phyloP scores from a whole-genome alignment of 1,140 invertebrate genomes.

The Drosophila takahashii region DNA sequence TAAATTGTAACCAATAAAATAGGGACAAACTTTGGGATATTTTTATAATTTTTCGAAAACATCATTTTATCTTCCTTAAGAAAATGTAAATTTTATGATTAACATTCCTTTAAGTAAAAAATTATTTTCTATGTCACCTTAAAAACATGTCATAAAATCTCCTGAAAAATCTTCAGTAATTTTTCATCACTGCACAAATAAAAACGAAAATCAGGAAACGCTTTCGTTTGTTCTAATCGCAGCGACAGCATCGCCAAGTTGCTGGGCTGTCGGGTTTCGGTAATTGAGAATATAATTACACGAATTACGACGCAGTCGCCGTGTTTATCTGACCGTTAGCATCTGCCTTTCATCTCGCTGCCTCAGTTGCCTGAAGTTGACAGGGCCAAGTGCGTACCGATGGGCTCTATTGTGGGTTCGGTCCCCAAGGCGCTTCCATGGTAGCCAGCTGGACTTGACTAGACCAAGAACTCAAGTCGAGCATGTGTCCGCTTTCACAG shows the following conservation, averaged over 20 bases:
- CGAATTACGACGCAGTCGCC: slow-evolving; percentile 71
- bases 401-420: slow-evolving; percentile 40
- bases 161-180: background rate
- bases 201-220: slow-evolving; percentile 50
- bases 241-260: slow-evolving; percentile 50
- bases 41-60: too few species aligned
- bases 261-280: slow-evolving; percentile 37
- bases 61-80: too few species aligned
- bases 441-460: slow-evolving; percentile 19
- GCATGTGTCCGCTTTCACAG: slow-evolving; percentile 77
- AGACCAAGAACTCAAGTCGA: slow-evolving; percentile 50
- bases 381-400: slow-evolving; percentile 61
- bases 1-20: too few species aligned
- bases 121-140: too few species aligned
- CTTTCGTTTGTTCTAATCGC: slow-evolving; percentile 58
- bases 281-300: slow-evolving; percentile 84
- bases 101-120: too few species aligned
- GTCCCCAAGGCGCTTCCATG: slow-evolving; percentile 29
- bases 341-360: slow-evolving; percentile 68
- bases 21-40: too few species aligned
- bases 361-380: slow-evolving; percentile 54
- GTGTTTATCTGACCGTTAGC: slow-evolving; percentile 64
- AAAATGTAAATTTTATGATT: too few species aligned
- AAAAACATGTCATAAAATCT: too few species aligned
- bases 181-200: slow-evolving; percentile 4